Conservation (phyloP, 2,113 vertebrate species). For the Callocephalon fimbriatum region DNA sequence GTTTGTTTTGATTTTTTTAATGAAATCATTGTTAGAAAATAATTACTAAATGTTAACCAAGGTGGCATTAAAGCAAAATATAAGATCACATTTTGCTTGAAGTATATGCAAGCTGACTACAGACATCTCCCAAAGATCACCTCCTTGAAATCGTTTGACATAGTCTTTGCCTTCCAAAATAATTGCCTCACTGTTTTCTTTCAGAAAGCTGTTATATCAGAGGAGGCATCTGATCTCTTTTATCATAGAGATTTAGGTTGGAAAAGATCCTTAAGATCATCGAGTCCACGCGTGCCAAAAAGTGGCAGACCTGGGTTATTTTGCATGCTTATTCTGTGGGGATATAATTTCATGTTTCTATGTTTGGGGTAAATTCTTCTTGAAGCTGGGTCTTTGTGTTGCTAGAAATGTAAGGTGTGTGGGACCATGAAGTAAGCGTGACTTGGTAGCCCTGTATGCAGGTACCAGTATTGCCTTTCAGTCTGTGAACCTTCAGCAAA, state of each 20-base stretch:
- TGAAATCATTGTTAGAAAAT: not conserved
- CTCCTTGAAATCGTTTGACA: not conserved
- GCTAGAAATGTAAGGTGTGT: not conserved
- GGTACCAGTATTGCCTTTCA: not conserved
- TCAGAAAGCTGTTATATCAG: not conserved
- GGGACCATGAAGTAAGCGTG: not conserved
- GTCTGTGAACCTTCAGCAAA: not conserved
- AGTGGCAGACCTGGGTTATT: not conserved
- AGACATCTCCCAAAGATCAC: not conserved
- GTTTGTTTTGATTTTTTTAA: not conserved
- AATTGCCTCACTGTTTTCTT: not conserved
- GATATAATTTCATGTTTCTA: not conserved
- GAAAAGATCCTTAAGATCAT: not conserved
- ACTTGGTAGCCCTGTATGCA: not conserved
- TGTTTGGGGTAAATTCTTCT: not conserved
- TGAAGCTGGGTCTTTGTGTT: not conserved
- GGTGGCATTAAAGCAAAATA: not conserved
- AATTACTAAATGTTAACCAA: not conserved
- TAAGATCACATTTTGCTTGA: not conserved
- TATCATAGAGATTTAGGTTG: not conserved
- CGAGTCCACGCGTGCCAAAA: not conserved
- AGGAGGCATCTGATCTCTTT: not conserved
- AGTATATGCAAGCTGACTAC: not conserved
- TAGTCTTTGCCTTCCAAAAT: not conserved
- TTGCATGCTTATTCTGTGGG: not conserved